phyloP scores from a whole-genome alignment of 2,888 invertebrate species.

The Tenthredo scrophulariae region DNA sequence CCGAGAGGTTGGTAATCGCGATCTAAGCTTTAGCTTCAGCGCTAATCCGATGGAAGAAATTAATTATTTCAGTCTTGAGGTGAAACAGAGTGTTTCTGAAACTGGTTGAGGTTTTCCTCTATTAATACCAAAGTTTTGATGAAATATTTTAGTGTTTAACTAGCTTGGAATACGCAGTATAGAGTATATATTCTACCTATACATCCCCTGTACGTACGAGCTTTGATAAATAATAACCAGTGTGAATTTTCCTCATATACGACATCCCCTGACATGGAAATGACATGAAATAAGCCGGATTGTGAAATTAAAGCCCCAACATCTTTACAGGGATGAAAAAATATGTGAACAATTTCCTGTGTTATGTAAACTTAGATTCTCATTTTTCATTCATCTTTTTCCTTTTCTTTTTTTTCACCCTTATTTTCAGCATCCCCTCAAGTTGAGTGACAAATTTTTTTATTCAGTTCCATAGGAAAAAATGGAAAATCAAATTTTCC shows the following conservation, averaged over 20 bases:
- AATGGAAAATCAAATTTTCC: neutral
- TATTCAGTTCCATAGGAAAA: neutral
- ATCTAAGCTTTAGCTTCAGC: neutral
- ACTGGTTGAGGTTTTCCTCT: neutral
- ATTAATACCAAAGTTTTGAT: neutral
- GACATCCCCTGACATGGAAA: neutral
- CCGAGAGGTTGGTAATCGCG: neutral
- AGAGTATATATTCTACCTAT: neutral
- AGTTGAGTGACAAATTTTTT: neutral
- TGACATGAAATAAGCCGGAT: neutral
- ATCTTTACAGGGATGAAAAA: neutral
- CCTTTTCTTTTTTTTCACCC: neutral
- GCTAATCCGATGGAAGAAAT: constrained; percentile 20
- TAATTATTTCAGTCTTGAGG: constrained; percentile 20
- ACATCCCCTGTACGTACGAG: neutral
- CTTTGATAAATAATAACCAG: neutral
- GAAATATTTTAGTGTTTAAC: neutral
- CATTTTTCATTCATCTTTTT: neutral
- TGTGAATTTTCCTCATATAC: neutral
- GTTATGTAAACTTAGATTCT: neutral
- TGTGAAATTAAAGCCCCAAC: neutral
- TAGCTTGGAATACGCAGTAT: neutral
- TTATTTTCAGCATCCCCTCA: neutral
- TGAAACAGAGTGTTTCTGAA: constrained; percentile 25
- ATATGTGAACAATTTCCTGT: neutral